Evolutionary conservation across 1,140 invertebrate species (phyloP), one percentile per base, ranked within the genome.

Genomic region (Aphelinus certus): DNA sequence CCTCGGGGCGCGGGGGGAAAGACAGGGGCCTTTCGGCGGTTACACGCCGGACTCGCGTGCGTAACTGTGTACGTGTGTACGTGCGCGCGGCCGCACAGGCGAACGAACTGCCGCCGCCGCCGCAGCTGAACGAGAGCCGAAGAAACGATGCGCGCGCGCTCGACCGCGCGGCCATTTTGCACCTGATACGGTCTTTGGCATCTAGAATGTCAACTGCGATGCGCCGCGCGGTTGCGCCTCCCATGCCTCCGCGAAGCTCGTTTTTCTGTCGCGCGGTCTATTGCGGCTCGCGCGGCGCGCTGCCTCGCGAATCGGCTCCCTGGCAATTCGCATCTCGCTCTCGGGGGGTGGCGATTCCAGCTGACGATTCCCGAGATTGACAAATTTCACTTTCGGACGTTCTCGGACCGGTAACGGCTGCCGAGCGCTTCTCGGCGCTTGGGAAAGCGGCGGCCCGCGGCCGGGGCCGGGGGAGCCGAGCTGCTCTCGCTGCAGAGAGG

Each of bases 11-110:
- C 71, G 58, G 60, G 72, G 69, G 76, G 76, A 72, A 68, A 79
- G 76, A 67, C 76, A 73, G 72, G 80, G 81, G 82, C 81, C 83
- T 86, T 87, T 87, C 82, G 85, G 85, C 84, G 82, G 81, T 83
- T 82, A 83, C 77, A 80, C 79, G 81, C 81, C 80, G 81, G 81
- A 81, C 81, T 79, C 80, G 77, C 9, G 42, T 70, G 68, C 42
- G 62, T n/a, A 47, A 3, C 2, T 42, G 1, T 53, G 65, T 45
- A 56, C 51, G 42, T 43, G 51, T 4, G 53, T 43, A 26, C 3
- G n/a, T 46, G 49, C 6, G 65, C 46, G 47, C n/a, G 48, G 1
- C 3, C 7, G 10, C 2, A 48, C 10, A 53, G 55, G 51, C 61
- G 71, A 66, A 66, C 60, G 48, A 71, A 63, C 47, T 46, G 48